Evolutionary conservation across 2,797 vertebrate species (phyloP), one percentile per base, ranked within the genome.

Genomic region (Clarias fuscus): DNA sequence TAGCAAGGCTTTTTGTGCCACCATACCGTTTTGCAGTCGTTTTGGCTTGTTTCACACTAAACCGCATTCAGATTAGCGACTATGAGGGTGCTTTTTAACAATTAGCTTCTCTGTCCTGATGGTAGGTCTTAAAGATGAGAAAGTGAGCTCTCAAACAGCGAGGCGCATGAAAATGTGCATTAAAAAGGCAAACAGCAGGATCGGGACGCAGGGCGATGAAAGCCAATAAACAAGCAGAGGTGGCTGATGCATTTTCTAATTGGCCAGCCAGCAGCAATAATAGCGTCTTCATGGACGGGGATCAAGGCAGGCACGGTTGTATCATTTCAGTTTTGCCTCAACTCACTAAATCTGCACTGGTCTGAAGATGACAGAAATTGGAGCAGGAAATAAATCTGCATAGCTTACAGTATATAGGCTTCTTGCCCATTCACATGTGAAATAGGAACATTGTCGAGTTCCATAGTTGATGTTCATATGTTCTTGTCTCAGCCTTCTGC

Each of bases 71-170:
- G 71, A 82, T 89, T 79, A 88, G 86, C 59, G 27, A 68, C 83
- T 68, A 76, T 76, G 85, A 43, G 76, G 88, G 67, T 86, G 86
- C 78, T 90, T 90, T 91, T 90, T 87, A 91, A 84, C 89, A 89
- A 88, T 91, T 89, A 89, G 88, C 77, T 61, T 87, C 84, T 87
- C 56, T 48, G 58, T 82, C 75, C 65, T 62, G 64, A 76, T 84
- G 75, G 59, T 84, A 37, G 76, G 85, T 83, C 58, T 30, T 91
- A 88, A 86, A 85, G 77, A 86, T 89, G 89, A 89, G 84, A 87
- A 90, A 88, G 88, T 67, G 27, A 85, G 77, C 86, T 83, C 67
- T 90, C 62, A 85, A 67, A 43, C 72, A 43, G 72, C 43, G 72
- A 84, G 72, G 88, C 65, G 48, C 81, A 76, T 71, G 77, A 76